Evolutionary conservation across 2,113 vertebrate species (phyloP).

Genomic region (Indicator indicator): DNA sequence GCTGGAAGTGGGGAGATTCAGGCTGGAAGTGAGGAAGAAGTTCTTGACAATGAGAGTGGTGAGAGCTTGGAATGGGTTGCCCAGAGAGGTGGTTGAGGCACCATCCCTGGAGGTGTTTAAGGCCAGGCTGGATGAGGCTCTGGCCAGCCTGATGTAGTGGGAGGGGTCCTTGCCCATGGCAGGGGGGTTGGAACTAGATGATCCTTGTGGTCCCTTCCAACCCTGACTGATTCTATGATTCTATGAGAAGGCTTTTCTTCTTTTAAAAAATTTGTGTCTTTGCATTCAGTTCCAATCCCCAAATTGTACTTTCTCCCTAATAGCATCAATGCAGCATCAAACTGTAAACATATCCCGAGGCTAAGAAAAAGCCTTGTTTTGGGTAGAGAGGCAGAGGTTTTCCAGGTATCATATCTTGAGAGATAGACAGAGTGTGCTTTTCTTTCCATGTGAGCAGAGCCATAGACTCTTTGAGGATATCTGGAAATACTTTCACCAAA

Average conservation of each 20-base stretch:
- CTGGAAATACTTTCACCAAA: neutral
- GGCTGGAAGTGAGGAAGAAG: too few species aligned
- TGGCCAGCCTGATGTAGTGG: too few species aligned
- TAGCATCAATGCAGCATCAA: neutral
- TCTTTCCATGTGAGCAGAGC: neutral
- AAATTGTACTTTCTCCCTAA: neutral
- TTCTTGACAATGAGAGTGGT: too few species aligned
- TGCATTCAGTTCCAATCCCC: neutral
- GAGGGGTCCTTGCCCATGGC: too few species aligned
- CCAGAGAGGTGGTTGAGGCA: too few species aligned
- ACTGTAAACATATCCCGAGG: neutral
- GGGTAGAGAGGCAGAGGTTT: neutral
- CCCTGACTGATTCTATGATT: too few species aligned
- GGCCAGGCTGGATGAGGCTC: too few species aligned
- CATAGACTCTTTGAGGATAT: neutral
- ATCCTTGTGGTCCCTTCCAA: too few species aligned
- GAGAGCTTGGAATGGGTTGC: too few species aligned
- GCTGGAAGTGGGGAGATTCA: too few species aligned
- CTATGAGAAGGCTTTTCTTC: neutral
- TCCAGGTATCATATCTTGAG: neutral
- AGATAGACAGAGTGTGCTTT: neutral
- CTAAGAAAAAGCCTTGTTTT: neutral
- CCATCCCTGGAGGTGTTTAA: too few species aligned
- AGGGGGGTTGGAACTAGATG: too few species aligned
- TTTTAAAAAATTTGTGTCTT: neutral